These are phyloP conservation scores for Mamestra brassicae DNA, from an alignment of 2,888 invertebrate species.

Conservation along the genomic window DNA sequence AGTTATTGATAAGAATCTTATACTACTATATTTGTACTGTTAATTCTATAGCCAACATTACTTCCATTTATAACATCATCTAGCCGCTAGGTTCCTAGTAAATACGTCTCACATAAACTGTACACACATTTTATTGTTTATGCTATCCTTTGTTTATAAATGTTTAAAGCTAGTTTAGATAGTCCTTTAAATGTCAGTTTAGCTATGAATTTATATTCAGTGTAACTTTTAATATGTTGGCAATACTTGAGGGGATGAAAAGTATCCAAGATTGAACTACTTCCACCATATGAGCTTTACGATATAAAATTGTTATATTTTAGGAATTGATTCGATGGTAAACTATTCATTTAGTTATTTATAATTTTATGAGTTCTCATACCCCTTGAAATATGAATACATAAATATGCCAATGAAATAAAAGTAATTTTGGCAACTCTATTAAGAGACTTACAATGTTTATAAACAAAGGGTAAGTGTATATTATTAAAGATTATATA, in stretches of 20 bases:
- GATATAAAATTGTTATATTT: background rate
- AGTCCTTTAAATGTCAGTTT: background rate
- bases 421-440: background rate
- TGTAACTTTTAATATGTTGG: background rate
- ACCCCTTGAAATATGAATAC: background rate
- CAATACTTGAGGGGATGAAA: background rate
- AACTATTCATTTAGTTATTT: too few relatives aligned
- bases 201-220: background rate
- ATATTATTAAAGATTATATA: slow-evolving; percentile 6
- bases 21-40: slow-evolving; percentile 7
- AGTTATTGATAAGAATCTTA: slow-evolving; percentile 9
- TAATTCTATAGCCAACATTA: slow-evolving; percentile 4
- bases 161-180: background rate
- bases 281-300: too few relatives aligned
- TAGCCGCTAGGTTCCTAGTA: slow-evolving; percentile 17
- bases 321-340: background rate
- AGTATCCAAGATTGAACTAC: background rate
- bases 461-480: slow-evolving; percentile 15
- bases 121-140: slow-evolving; percentile 8
- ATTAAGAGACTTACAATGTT: slow-evolving; percentile 1
- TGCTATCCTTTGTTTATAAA: slow-evolving; percentile 13
- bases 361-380: too few relatives aligned
- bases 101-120: background rate
- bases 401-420: background rate
- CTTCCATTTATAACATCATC: slow-evolving; percentile 19